Percentiles rank a stretch among this genome's conserved stretches.
phyloP scores from a whole-genome alignment of 2,113 vertebrate species.

The Megaceryle torquata region DNA sequence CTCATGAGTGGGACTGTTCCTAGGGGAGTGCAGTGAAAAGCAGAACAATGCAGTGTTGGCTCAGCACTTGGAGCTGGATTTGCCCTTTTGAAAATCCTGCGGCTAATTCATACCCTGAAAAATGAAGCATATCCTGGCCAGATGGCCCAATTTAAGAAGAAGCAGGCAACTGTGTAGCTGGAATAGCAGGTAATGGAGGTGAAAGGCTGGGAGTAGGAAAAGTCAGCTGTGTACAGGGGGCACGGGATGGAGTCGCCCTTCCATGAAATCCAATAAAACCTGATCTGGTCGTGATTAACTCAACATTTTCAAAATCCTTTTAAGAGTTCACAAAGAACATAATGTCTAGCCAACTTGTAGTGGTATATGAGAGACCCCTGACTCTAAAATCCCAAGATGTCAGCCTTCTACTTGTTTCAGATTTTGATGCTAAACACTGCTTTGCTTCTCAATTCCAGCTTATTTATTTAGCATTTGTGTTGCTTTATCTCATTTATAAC shows the following conservation, averaged over 20 bases:
- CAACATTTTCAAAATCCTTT: conserved; percentile 23
- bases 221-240: background rate
- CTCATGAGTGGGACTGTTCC: conserved; percentile 6
- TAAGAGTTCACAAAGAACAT: conserved; percentile 7
- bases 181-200: conserved; percentile 29
- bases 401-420: background rate
- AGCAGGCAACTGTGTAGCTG: background rate
- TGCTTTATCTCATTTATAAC: background rate
- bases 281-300: conserved; percentile 42
- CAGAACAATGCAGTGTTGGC: background rate
- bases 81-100: background rate
- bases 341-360: background rate
- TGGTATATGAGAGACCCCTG: background rate
- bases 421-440: conserved; percentile 35
- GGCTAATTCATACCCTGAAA: conserved; percentile 6
- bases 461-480: background rate
- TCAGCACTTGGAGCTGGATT: background rate
- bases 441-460: background rate
- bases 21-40: background rate
- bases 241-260: background rate
- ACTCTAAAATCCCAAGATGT: conserved; percentile 17
- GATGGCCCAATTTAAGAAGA: conserved; percentile 11
- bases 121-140: background rate
- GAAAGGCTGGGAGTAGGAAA: conserved; percentile 11
- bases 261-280: conserved; percentile 46